Percentiles rank a stretch among this genome's conserved stretches.
Evolutionary conservation across 2,888 invertebrate genomes (phyloP).

Genomic region (Thyatira batis): DNA sequence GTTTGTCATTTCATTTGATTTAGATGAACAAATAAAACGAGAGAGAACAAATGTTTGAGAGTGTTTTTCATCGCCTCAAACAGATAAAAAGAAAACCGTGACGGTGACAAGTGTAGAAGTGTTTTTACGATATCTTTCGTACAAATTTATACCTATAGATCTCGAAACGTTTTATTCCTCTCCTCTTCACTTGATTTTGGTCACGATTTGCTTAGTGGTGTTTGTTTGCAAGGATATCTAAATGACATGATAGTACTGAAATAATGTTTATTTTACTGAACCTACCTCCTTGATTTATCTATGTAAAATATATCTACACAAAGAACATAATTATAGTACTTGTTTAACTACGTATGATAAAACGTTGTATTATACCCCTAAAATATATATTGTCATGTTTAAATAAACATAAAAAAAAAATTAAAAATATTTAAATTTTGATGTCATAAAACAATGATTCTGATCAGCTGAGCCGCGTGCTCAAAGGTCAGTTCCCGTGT

Average conservation of each 20-base stretch:
- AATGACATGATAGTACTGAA: background rate
- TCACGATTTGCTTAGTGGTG: slow-evolving; percentile 15
- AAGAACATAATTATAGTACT: no score
- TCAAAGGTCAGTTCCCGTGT: slow-evolving; percentile 79
- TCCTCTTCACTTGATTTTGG: slow-evolving; percentile 22
- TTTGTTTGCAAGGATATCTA: background rate
- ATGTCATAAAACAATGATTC: slow-evolving; percentile 33
- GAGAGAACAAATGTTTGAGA: background rate
- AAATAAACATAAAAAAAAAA: no score
- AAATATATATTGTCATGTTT: background rate
- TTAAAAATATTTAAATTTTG: slow-evolving; percentile 21
- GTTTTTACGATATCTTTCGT: no score
- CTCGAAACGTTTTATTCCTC: slow-evolving; percentile 24
- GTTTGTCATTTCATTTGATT: background rate
- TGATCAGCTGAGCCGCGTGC: slow-evolving; percentile 70
- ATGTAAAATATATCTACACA: no score
- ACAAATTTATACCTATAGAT: no score
- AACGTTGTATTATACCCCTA: no score
- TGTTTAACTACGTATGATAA: no score
- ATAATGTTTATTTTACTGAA: no score
- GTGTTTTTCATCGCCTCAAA: background rate
- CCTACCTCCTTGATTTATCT: no score
- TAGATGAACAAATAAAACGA: background rate
- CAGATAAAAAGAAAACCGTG: slow-evolving; percentile 16
- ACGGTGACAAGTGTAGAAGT: no score